Evolutionary conservation across 2,113 vertebrate species (phyloP).

Genomic region (Nerophis lumbriciformis): DNA sequence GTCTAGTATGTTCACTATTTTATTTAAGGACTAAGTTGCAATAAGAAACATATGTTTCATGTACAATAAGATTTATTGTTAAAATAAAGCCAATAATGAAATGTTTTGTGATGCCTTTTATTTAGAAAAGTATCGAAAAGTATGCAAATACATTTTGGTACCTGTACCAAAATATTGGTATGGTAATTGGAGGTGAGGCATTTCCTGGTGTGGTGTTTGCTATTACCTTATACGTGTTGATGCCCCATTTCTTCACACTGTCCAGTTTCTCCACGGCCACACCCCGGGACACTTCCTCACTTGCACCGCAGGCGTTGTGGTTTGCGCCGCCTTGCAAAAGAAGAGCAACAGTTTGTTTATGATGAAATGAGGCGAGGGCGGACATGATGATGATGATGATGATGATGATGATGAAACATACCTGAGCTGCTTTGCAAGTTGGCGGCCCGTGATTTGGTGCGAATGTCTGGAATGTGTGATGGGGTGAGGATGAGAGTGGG

Average conservation of each 20-base stretch:
- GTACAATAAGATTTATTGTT: too few relatives aligned
- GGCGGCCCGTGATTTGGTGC: slow-evolving; percentile 71
- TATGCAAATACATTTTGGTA: too few relatives aligned
- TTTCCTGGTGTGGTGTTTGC: not conserved
- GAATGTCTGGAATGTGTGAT: slow-evolving; percentile 72
- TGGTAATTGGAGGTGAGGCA: too few relatives aligned
- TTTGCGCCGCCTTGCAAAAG: slow-evolving; percentile 76
- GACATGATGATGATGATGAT: slow-evolving; percentile 22
- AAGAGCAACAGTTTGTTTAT: not conserved
- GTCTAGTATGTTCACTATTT: too few relatives aligned
- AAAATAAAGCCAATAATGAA: too few relatives aligned
- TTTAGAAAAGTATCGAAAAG: too few relatives aligned
- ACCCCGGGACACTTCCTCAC: slow-evolving; percentile 83
- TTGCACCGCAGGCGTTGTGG: slow-evolving; percentile 66
- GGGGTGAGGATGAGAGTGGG: slow-evolving; percentile 21
- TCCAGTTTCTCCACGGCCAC: slow-evolving; percentile 95
- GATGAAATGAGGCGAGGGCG: slow-evolving; percentile 9
- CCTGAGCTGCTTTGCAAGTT: slow-evolving; percentile 71
- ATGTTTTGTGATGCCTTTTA: too few relatives aligned
- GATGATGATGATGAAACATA: slow-evolving; percentile 44
- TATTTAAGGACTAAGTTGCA: too few relatives aligned
- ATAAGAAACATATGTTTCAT: too few relatives aligned
- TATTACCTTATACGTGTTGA: slow-evolving; percentile 93
- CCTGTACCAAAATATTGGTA: too few relatives aligned
- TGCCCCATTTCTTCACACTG: slow-evolving; percentile 93